Conservation (phyloP, 2,888 invertebrate species). For the Cheilosia urbana region DNA sequence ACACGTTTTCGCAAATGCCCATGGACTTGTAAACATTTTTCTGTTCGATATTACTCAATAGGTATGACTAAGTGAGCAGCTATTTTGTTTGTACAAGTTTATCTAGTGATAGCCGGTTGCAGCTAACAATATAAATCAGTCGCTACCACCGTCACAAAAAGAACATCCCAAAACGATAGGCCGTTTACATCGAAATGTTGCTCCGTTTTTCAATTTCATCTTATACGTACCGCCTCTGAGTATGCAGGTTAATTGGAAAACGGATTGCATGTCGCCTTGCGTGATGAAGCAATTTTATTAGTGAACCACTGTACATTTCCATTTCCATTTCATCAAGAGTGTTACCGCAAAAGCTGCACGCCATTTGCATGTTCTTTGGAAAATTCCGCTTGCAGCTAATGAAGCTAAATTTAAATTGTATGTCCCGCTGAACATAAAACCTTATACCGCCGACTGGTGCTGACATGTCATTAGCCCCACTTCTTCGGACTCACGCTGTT, state of each 20-base stretch:
- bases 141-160: too few species aligned
- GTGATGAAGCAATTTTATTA: constrained; percentile 4
- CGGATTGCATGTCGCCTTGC: constrained; percentile 12
- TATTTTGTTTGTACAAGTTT: too few species aligned
- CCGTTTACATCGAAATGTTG: not conserved
- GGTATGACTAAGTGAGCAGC: too few species aligned
- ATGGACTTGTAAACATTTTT: too few species aligned
- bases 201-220: not conserved
- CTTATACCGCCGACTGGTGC: not conserved
- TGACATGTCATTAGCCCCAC: constrained; percentile 14
- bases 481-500: not conserved
- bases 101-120: too few species aligned
- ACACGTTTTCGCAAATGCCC: too few species aligned
- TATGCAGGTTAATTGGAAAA: not conserved
- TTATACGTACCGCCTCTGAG: not conserved
- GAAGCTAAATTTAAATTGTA: constrained; percentile 47
- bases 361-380: constrained; percentile 51
- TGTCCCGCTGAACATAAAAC: constrained; percentile 13
- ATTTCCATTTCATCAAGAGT: constrained; percentile 51
- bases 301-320: not conserved
- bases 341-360: constrained; percentile 42
- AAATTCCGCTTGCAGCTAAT: constrained; percentile 19
- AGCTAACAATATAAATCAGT: too few species aligned
- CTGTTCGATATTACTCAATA: too few species aligned
- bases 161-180: not conserved